phyloP scores from a whole-genome alignment of 2,113 vertebrate species.

The Epinephelus fuscoguttatus region DNA sequence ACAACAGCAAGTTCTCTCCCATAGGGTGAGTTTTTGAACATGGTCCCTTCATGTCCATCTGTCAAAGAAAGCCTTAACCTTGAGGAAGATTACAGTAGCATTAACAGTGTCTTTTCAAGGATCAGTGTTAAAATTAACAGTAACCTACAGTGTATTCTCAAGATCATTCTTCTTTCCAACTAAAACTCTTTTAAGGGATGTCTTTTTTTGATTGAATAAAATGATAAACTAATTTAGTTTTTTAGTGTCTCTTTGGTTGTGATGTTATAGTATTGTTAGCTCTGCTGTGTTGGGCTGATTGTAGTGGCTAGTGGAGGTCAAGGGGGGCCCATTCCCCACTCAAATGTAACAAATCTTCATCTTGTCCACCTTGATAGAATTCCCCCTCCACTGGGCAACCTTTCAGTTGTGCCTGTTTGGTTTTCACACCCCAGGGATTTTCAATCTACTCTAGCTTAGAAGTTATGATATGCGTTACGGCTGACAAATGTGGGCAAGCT shows the following conservation, averaged over 20 bases:
- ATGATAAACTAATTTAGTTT: not conserved
- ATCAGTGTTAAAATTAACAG: constrained; percentile 33
- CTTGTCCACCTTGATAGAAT: constrained; percentile 83
- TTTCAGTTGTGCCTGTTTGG: constrained; percentile 80
- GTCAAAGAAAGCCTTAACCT: constrained; percentile 58
- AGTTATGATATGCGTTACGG: constrained; percentile 82
- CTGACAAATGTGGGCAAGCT: constrained; percentile 67
- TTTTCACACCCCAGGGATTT: constrained; percentile 84
- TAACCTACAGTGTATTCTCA: constrained; percentile 8
- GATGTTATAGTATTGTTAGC: constrained; percentile 38
- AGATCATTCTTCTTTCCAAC: not conserved
- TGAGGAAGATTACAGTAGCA: constrained; percentile 41
- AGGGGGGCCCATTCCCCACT: constrained; percentile 49
- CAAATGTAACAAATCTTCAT: constrained; percentile 83
- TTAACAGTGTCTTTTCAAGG: constrained; percentile 31
- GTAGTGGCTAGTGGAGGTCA: constrained; percentile 65
- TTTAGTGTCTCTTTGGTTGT: constrained; percentile 15
- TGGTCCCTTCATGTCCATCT: constrained; percentile 53
- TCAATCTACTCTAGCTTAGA: constrained; percentile 81
- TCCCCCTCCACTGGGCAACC: constrained; percentile 80
- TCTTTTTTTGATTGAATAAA: constrained; percentile 22
- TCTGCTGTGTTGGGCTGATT: constrained; percentile 54
- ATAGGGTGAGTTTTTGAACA: constrained; percentile 78
- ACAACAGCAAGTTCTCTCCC: constrained; percentile 72
- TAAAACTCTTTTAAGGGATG: constrained; percentile 1